phyloP scores from a whole-genome alignment of 2,888 invertebrate genomes.

The Diachrysia chrysitis region DNA sequence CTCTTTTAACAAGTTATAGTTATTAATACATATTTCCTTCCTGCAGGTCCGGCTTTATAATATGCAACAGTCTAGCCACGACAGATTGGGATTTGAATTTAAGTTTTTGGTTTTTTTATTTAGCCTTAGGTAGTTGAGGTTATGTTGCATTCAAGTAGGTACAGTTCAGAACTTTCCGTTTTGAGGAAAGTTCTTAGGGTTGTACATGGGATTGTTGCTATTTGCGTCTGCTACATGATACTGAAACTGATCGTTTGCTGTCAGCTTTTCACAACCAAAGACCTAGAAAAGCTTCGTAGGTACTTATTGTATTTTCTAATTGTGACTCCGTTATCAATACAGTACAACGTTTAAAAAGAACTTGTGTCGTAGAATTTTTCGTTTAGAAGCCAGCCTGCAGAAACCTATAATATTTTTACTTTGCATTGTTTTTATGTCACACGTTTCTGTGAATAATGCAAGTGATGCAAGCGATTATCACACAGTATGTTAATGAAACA shows the following conservation, averaged over 20 bases:
- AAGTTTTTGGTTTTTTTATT: too few species aligned
- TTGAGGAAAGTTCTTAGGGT: background rate
- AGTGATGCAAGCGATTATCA: background rate
- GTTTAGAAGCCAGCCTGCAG: background rate
- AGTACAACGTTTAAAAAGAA: background rate
- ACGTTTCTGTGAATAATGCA: background rate
- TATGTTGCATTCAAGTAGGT: too few species aligned
- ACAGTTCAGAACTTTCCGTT: background rate
- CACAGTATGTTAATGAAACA: conserved; percentile 13
- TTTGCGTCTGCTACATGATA: background rate
- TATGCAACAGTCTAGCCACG: too few species aligned
- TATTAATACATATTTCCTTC: too few species aligned
- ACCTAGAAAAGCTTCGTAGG: too few species aligned
- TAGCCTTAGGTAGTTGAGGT: too few species aligned
- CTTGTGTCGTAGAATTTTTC: background rate
- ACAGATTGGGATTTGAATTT: too few species aligned
- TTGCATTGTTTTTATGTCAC: too few species aligned
- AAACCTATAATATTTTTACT: too few species aligned
- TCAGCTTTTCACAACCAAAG: background rate
- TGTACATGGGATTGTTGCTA: too few species aligned
- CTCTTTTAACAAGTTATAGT: too few species aligned
- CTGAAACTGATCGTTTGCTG: conserved; percentile 1
- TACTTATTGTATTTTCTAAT: background rate
- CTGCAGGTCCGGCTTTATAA: too few species aligned
- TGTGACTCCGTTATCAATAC: background rate